These are phyloP conservation scores for Anagyrus pseudococci DNA, from an alignment of 2,888 invertebrate species.

Conservation along the genomic window DNA sequence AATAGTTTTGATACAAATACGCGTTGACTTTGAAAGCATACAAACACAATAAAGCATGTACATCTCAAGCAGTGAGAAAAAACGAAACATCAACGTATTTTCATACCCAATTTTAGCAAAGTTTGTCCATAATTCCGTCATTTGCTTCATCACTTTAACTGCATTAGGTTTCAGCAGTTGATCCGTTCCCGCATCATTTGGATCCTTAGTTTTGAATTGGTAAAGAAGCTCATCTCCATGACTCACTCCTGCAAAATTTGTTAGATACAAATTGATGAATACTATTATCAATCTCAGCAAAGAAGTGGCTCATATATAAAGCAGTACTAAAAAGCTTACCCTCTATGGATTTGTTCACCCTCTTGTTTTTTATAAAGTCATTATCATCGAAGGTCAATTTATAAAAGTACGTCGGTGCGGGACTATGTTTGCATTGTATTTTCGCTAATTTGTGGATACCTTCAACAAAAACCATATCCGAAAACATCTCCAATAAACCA, in stretches of 20 bases:
- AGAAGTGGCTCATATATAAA: neutral
- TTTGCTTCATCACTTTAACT: constrained; percentile 41
- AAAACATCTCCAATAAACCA: constrained; percentile 39
- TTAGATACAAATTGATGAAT: neutral
- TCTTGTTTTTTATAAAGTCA: constrained; percentile 36
- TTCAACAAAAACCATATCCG: constrained; percentile 45
- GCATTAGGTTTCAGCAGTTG: constrained; percentile 44
- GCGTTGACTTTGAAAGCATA: no score
- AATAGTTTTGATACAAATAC: no score
- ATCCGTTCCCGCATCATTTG: constrained; percentile 17
- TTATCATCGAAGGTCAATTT: constrained; percentile 46
- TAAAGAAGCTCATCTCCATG: constrained; percentile 49
- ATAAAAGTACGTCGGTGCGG: constrained; percentile 48
- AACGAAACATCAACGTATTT: no score
- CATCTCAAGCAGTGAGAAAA: no score
- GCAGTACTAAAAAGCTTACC: constrained; percentile 3
- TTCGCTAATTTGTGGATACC: constrained; percentile 45
- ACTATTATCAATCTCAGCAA: neutral
- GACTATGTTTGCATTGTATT: constrained; percentile 39
- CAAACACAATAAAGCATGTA: no score
- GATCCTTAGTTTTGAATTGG: constrained; percentile 45
- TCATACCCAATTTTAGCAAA: constrained; percentile 51
- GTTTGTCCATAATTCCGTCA: constrained; percentile 49
- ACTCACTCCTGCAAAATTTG: constrained; percentile 40
- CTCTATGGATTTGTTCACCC: neutral